These are phyloP conservation scores for Bubalus kerabau DNA, from an alignment of 2,113 vertebrate species.

Conservation along the genomic window DNA sequence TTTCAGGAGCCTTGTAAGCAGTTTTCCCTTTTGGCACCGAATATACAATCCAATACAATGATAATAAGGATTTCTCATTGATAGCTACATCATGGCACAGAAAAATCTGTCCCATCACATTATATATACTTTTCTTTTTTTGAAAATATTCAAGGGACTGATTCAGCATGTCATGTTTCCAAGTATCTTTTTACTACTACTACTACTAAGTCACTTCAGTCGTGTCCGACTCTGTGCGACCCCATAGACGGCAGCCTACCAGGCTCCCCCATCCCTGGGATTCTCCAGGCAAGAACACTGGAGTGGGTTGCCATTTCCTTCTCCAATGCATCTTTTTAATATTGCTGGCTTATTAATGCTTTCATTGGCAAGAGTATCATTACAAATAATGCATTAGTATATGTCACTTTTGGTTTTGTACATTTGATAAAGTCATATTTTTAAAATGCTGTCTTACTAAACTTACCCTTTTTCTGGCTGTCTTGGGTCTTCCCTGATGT, in stretches of 20 bases:
- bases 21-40: background rate
- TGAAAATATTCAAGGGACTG: background rate
- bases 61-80: background rate
- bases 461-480: background rate
- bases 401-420: conserved; percentile 4
- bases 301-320: no score
- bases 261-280: no score
- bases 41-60: background rate
- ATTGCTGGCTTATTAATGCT: background rate
- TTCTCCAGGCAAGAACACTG: no score
- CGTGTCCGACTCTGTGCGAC: no score
- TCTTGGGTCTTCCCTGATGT: background rate
- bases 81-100: background rate
- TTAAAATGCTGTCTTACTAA: background rate
- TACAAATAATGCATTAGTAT: background rate
- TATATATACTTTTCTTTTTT: background rate
- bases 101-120: background rate
- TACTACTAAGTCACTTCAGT: no score
- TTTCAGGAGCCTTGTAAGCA: background rate
- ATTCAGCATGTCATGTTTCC: background rate
- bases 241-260: no score
- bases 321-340: background rate
- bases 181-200: background rate
- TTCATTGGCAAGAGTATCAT: background rate
- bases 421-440: background rate